Percentiles rank a stretch among this genome's conserved stretches.
Conservation (phyloP, 92 coral and sea anemone species). For the Porites cylindrica region DNA sequence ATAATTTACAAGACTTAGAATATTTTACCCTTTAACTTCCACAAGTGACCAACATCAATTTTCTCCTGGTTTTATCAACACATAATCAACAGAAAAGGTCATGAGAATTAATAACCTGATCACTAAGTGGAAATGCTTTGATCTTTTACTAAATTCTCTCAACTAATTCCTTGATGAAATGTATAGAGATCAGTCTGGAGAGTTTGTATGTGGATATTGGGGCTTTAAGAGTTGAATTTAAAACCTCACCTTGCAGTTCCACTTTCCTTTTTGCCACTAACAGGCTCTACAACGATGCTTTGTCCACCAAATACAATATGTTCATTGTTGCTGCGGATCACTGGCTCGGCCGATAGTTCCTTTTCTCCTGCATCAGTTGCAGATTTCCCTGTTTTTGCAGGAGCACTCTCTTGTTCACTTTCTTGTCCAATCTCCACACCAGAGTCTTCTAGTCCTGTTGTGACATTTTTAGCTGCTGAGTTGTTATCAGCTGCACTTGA, state of each 20-base stretch:
- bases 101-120: too few species aligned
- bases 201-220: too few species aligned
- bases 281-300: slow-evolving; percentile 61
- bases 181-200: too few species aligned
- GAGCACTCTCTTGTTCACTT: slow-evolving; percentile 80
- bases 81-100: too few species aligned
- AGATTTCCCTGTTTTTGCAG: slow-evolving; percentile 4
- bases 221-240: background rate
- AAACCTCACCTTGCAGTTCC: slow-evolving; percentile 48
- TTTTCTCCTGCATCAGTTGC: slow-evolving; percentile 4
- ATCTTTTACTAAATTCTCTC: too few species aligned
- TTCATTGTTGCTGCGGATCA: slow-evolving; percentile 4
- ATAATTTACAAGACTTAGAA: too few species aligned
- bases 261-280: slow-evolving; percentile 37
- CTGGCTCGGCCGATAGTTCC: background rate
- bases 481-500: background rate
- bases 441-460: slow-evolving; percentile 79
- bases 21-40: too few species aligned
- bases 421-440: slow-evolving; percentile 92
- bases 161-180: too few species aligned
- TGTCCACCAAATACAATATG: slow-evolving; percentile 57
- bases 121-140: too few species aligned
- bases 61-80: too few species aligned
- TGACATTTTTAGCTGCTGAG: slow-evolving; percentile 47
- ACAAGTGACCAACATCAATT: too few species aligned